Base-by-base conservation (phyloP, 2,113 vertebrate species). In the Leucoraja erinaceus region DNA sequence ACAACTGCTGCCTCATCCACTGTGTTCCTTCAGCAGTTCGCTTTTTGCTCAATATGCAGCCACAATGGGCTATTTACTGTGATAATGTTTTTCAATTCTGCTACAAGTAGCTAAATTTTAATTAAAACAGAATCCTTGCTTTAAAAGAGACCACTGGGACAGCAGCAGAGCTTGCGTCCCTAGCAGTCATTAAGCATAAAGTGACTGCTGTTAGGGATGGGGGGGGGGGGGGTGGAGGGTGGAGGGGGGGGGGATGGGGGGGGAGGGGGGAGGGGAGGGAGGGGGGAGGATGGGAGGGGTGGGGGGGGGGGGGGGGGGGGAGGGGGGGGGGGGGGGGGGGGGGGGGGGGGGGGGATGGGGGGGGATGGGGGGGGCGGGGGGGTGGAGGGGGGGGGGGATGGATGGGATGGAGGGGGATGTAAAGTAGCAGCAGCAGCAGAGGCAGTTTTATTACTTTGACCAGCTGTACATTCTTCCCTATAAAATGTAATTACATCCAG, bases 401-500 rank as follows among this genome's bases (percentile, higher is more conserved):
- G n/a, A n/a, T n/a, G 93, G 94, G 22, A 38, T 83, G 79, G 47
- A 1, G 79, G 83, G 56, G 16, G 56, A 59, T 94, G 94, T 95
- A 95, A 95, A 93, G 95, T 94, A 95, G 96, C 97, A 72, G 68
- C 97, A 72, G 68, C 33, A 91, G 68, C 33, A 91, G 90, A 91
- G 63, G 94, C 94, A 94, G 93, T 96, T 97, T 99, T 99, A 99
- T 98, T 98, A 97, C 97, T 95, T 95, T 96, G 96, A 96, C 98
- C 98, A 99, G 98, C 98, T 99, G 99, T 97, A 98, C 97, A 97
- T 96, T 97, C 97, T 93, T 96, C 97, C 97, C 98, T 97, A 98
- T 99, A 98, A 99, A 99, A 98, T 97, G 97, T 99, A 98, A 99
- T 99, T 99, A 99, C 98, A 96, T 97, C 97, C 97, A 98, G 98